Evolutionary conservation across 1,140 invertebrate species (phyloP).

Genomic region (Microplitis mediator): DNA sequence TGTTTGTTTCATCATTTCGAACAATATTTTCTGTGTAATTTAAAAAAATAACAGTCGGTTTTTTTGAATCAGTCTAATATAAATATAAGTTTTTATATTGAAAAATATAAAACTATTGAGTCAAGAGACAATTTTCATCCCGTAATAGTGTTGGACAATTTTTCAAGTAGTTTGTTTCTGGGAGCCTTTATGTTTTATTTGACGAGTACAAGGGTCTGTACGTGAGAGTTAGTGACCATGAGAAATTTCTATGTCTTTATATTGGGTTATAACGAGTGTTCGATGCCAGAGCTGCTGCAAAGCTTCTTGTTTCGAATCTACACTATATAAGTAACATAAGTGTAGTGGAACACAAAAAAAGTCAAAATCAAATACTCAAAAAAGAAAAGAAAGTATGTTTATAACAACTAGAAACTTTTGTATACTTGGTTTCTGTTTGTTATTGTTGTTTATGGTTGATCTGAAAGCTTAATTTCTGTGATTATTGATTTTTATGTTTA

Average conservation of each 20-base stretch:
- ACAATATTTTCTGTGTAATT: too few relatives aligned
- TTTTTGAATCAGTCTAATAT: too few relatives aligned
- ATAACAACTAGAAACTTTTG: too few relatives aligned
- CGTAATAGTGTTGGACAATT: constrained; percentile 15
- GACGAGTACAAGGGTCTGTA: constrained; percentile 40
- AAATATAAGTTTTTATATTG: too few relatives aligned
- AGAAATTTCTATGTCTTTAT: background rate
- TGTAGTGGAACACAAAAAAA: constrained; percentile 27
- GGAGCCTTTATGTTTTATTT: constrained; percentile 53
- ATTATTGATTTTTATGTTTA: constrained; percentile 18
- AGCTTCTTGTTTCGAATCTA: constrained; percentile 53
- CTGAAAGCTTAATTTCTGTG: background rate
- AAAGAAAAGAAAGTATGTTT: background rate
- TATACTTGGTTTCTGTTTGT: too few relatives aligned
- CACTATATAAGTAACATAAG: constrained; percentile 34
- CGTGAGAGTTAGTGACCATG: constrained; percentile 28
- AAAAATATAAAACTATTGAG: too few relatives aligned
- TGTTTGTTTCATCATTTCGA: too few relatives aligned
- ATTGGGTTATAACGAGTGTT: constrained; percentile 51
- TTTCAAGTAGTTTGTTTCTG: constrained; percentile 50
- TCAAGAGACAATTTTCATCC: constrained; percentile 46
- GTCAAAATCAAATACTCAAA: constrained; percentile 18
- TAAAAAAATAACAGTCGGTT: too few relatives aligned
- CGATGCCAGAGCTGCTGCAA: constrained; percentile 43
- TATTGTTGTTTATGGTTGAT: too few relatives aligned